phyloP scores from a whole-genome alignment of 2,888 invertebrate species.

The Prosopocoilus inquinatus region DNA sequence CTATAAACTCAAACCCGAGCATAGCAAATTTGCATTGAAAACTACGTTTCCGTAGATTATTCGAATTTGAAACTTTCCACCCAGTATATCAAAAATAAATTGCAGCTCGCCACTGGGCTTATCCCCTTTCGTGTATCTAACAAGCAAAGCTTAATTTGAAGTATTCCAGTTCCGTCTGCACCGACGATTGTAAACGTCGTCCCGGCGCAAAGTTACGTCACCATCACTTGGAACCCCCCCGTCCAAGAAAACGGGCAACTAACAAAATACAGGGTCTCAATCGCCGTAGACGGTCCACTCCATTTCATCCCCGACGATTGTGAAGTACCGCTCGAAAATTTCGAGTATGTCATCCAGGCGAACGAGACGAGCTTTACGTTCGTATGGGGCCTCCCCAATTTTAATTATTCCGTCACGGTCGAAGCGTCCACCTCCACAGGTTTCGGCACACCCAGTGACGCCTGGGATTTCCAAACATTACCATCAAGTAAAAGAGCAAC shows the following conservation, averaged over 20 bases:
- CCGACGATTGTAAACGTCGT: constrained; percentile 7
- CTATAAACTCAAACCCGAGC: too few species aligned
- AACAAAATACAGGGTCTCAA: constrained; percentile 11
- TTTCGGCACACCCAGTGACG: constrained; percentile 6
- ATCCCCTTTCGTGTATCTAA: too few species aligned
- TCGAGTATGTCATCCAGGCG: neutral
- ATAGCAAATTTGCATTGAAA: too few species aligned
- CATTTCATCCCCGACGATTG: constrained; percentile 19
- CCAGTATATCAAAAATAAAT: too few species aligned
- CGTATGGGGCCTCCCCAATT: constrained; percentile 13
- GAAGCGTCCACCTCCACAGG: constrained; percentile 16
- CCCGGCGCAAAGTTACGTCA: neutral
- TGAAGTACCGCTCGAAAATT: neutral
- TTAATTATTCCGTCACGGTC: constrained; percentile 13
- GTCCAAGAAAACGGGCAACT: constrained; percentile 20
- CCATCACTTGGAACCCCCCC: constrained; percentile 19
- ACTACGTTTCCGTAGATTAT: too few species aligned
- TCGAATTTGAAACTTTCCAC: too few species aligned
- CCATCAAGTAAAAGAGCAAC: constrained; percentile 13
- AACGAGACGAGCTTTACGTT: constrained; percentile 11
- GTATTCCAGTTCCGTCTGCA: constrained; percentile 18
- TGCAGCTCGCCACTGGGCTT: too few species aligned
- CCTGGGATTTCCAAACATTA: constrained; percentile 1
- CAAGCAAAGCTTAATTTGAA: neutral
- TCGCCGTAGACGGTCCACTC: constrained; percentile 9